Conservation (phyloP, 2,797 vertebrate genomes). For the Chelmon rostratus region DNA sequence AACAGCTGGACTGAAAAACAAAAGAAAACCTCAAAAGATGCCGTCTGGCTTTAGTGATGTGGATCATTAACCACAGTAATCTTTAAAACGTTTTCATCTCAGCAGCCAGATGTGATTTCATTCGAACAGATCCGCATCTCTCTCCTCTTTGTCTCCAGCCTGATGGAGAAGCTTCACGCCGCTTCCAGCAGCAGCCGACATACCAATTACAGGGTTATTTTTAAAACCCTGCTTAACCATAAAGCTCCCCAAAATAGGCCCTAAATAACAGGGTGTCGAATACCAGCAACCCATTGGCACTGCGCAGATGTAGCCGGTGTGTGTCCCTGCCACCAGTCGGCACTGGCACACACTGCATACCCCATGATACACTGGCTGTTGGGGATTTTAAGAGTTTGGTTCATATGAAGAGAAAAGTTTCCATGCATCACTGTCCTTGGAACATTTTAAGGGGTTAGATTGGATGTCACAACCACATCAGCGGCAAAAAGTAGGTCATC, state of each 20-base stretch:
- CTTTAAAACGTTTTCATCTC: slow-evolving; percentile 49
- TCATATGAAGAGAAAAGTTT: slow-evolving; percentile 13
- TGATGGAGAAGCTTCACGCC: slow-evolving; percentile 32
- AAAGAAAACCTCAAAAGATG: slow-evolving; percentile 35
- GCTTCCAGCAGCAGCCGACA: slow-evolving; percentile 56
- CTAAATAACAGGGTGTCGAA: slow-evolving; percentile 81
- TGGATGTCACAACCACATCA: slow-evolving; percentile 30
- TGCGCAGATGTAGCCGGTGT: slow-evolving; percentile 42
- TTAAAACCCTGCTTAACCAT: slow-evolving; percentile 72
- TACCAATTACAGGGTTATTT: slow-evolving; percentile 81
- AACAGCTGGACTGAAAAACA: slow-evolving; percentile 9
- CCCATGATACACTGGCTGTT: slow-evolving; percentile 56
- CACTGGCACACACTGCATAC: slow-evolving; percentile 30
- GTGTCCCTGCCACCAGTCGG: slow-evolving; percentile 34
- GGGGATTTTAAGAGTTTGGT: slow-evolving; percentile 17
- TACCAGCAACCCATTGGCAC: slow-evolving; percentile 50
- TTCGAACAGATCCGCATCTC: slow-evolving; percentile 30
- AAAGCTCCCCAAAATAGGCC: slow-evolving; percentile 73
- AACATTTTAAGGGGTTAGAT: slow-evolving; percentile 15
- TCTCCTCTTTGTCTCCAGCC: slow-evolving; percentile 8
- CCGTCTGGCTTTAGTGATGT: slow-evolving; percentile 28
- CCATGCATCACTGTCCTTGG: background rate
- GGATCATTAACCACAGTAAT: slow-evolving; percentile 60
- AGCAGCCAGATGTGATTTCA: slow-evolving; percentile 62
- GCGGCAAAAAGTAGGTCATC: slow-evolving; percentile 62